Conservation (phyloP, 1,140 invertebrate species). For the Lasaia peninsularis region DNA sequence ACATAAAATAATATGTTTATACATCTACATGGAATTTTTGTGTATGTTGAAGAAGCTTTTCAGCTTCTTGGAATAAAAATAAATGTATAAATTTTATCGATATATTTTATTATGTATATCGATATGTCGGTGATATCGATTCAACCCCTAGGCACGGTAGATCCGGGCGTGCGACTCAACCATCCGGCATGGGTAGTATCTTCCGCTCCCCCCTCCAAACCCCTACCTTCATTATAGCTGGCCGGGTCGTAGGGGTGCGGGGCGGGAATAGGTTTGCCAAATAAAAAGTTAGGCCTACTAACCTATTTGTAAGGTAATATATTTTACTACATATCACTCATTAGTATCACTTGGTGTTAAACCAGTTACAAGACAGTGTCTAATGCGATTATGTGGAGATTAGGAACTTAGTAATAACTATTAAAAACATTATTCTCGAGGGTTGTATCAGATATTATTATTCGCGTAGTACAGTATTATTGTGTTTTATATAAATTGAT, state of each 20-base stretch:
- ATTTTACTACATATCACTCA: too few species aligned
- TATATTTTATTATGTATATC: not conserved
- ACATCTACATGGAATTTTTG: too few species aligned
- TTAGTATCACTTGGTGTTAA: too few species aligned
- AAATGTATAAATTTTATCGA: not conserved
- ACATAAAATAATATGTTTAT: too few species aligned
- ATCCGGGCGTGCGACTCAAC: conserved; percentile 39
- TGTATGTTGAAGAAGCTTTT: too few species aligned
- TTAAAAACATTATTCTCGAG: too few species aligned
- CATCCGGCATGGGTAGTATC: conserved; percentile 50
- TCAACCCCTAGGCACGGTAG: conserved; percentile 25
- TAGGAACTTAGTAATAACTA: too few species aligned
- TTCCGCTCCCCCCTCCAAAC: conserved; percentile 46
- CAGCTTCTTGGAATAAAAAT: too few species aligned
- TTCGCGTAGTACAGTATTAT: too few species aligned
- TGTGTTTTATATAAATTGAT: too few species aligned
- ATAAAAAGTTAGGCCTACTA: conserved; percentile 27
- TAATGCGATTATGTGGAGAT: not conserved
- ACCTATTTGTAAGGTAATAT: conserved; percentile 25
- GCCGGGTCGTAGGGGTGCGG: conserved; percentile 58
- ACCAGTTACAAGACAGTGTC: too few species aligned
- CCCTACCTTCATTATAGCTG: conserved; percentile 53
- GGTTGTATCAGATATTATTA: too few species aligned
- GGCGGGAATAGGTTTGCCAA: conserved; percentile 47
- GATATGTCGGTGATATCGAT: not conserved